Conservation (phyloP, 37 sponge, comb jelly and placozoan genomes). For the Halichondria panicea region DNA sequence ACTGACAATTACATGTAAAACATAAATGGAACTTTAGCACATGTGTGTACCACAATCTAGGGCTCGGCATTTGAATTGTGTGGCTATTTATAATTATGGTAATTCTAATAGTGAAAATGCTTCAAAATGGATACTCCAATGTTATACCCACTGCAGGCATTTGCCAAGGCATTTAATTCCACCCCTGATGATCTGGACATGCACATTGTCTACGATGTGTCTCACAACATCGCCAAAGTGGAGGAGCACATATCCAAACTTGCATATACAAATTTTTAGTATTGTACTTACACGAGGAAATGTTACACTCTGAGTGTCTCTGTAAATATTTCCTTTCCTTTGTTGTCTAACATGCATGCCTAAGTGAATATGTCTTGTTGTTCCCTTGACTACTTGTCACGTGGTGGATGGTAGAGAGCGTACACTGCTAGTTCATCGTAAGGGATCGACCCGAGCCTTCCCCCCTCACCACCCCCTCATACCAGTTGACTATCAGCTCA, state of each 20-base stretch:
- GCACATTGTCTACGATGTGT: conserved; percentile 99
- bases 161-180: conserved; percentile 93
- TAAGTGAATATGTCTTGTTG: conserved; percentile 5
- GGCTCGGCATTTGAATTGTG: too few species aligned
- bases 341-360: too few species aligned
- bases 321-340: too few species aligned
- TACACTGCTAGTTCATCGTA: conserved; percentile 90
- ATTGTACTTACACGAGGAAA: background rate
- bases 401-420: conserved; percentile 85
- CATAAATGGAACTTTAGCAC: too few species aligned
- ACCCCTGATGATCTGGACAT: conserved; percentile 99
- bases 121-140: background rate
- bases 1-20: too few species aligned
- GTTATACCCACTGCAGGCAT: conserved; percentile 60
- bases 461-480: conserved; percentile 99
- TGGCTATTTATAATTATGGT: too few species aligned
- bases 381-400: conserved; percentile 52
- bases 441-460: conserved; percentile 98
- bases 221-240: conserved; percentile 98
- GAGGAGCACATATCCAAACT: conserved; percentile 71
- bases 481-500: conserved; percentile 97
- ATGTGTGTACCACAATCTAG: too few species aligned
- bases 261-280: background rate
- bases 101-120: too few species aligned
- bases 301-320: too few species aligned